Percentiles rank a stretch among this genome's conserved stretches.
Evolutionary conservation across 2,888 invertebrate genomes (phyloP).

Genomic region (Habroteleia sp.): DNA sequence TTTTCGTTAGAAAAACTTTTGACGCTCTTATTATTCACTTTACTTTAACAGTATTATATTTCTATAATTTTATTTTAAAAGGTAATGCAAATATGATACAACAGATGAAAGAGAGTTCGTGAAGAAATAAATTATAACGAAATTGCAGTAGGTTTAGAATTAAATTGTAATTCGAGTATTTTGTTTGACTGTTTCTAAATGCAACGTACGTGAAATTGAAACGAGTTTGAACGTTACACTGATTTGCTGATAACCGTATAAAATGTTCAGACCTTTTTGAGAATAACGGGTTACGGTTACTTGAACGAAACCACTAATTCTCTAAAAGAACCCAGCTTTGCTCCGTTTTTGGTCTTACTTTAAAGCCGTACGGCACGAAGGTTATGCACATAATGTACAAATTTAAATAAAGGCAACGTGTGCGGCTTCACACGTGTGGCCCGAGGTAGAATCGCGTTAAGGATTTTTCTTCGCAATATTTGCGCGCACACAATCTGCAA

Average conservation of each 20-base stretch:
- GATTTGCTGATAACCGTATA: slow-evolving; percentile 54
- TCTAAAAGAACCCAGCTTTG: slow-evolving; percentile 43
- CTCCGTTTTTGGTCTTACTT: slow-evolving; percentile 49
- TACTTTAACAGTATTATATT: no score
- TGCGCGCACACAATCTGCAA: slow-evolving; percentile 13
- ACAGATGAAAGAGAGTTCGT: no score
- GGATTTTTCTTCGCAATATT: slow-evolving; percentile 42
- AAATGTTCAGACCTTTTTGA: slow-evolving; percentile 28
- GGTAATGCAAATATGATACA: no score
- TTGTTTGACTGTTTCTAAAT: slow-evolving; percentile 30
- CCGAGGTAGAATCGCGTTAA: slow-evolving; percentile 21
- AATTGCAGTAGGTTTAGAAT: slow-evolving; percentile 18
- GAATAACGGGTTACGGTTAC: slow-evolving; percentile 42
- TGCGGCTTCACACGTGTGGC: slow-evolving; percentile 62
- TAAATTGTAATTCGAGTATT: slow-evolving; percentile 16
- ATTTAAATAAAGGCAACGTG: slow-evolving; percentile 60
- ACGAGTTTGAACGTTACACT: slow-evolving; percentile 42
- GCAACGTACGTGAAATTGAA: slow-evolving; percentile 43
- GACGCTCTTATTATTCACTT: no score
- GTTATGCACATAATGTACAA: slow-evolving; percentile 53
- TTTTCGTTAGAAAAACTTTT: no score
- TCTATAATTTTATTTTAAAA: no score
- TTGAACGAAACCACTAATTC: slow-evolving; percentile 54
- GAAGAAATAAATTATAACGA: not conserved
- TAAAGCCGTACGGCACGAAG: slow-evolving; percentile 53